Conservation (phyloP, 2,113 vertebrate species). For the Larimichthys polyactis region DNA sequence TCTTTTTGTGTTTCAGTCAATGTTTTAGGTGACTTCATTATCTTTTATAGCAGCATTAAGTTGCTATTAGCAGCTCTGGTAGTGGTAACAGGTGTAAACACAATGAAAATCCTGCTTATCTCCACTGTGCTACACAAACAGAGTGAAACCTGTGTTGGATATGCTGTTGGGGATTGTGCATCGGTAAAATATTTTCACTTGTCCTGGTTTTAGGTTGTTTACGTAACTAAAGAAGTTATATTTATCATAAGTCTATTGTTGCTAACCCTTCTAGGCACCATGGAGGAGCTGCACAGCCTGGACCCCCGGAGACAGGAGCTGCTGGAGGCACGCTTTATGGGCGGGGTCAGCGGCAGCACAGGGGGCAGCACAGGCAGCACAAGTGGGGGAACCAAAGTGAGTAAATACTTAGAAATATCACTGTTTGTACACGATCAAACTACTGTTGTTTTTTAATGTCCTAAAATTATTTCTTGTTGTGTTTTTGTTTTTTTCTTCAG, state of each 20-base stretch:
- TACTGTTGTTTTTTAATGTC: slow-evolving; percentile 13
- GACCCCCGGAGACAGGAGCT: slow-evolving; percentile 98
- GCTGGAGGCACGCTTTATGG: slow-evolving; percentile 97
- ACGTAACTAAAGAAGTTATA: background rate
- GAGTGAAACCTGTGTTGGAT: slow-evolving; percentile 14
- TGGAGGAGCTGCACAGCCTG: slow-evolving; percentile 99
- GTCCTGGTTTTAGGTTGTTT: slow-evolving; percentile 8
- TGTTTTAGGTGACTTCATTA: background rate
- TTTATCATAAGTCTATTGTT: slow-evolving; percentile 33
- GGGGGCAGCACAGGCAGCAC: slow-evolving; percentile 96
- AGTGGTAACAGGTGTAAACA: background rate
- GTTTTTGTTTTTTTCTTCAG: slow-evolving; percentile 83
- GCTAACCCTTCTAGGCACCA: slow-evolving; percentile 87
- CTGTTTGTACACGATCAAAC: background rate
- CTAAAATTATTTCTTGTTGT: background rate
- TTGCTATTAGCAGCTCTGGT: background rate
- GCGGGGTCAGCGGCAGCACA: slow-evolving; percentile 95
- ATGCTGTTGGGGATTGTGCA: background rate
- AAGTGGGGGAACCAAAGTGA: slow-evolving; percentile 97
- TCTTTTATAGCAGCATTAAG: background rate
- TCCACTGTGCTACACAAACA: slow-evolving; percentile 6
- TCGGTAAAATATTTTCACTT: slow-evolving; percentile 22
- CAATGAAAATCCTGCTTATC: background rate
- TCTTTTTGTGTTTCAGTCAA: background rate
- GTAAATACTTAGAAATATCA: slow-evolving; percentile 55